Base-by-base conservation (phyloP, 2,888 invertebrate genomes). In the Orthonevra nobilis region DNA sequence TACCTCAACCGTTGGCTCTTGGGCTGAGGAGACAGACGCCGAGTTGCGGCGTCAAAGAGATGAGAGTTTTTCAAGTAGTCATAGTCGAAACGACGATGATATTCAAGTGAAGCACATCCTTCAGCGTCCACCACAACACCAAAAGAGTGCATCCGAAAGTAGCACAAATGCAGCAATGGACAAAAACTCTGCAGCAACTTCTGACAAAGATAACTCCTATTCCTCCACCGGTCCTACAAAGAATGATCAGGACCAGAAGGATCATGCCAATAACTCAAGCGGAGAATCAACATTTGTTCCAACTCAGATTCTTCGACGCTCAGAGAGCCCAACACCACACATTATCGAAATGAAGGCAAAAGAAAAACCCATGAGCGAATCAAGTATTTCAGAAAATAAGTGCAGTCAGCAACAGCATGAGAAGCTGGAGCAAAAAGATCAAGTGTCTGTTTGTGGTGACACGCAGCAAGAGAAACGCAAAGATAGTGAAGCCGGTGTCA, bases 1-100 rank as follows among this genome's bases (percentile, higher is more conserved):
- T 6, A 58, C 73, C 10, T 81, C 82, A 3, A 70, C 83, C 6
- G 84, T 85, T 0, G 86, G 85, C 0, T 90, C 90, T 2, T 91
- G 91, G 91, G 89, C 90, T 0, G 91, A 91, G 81, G 89, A 89
- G 82, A 87, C 88, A 2, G 89, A 88, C 75, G 85, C 86, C 0
- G 87, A 88, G 32, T 82, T 86, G 54, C 87, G 88, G 68, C 83
- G 87, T 0, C 85, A 86, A 48, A 85, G 87, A n/a, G 86, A 87
- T 20, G 87, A 88, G 58, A 88, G 87, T 54, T 87, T 87, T 70
- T 87, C 87, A 1, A 86, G 86, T 1, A 85, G 85, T 20, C 87
- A 88, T 42, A 86, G 87, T 46, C 77, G 64, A 1, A 81, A 68
- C 46, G 88, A 88, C 23, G 88, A 88, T 36, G 87, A 87, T 10